phyloP scores from a whole-genome alignment of 2,888 invertebrate species.

The Tubiluchus corallicola region DNA sequence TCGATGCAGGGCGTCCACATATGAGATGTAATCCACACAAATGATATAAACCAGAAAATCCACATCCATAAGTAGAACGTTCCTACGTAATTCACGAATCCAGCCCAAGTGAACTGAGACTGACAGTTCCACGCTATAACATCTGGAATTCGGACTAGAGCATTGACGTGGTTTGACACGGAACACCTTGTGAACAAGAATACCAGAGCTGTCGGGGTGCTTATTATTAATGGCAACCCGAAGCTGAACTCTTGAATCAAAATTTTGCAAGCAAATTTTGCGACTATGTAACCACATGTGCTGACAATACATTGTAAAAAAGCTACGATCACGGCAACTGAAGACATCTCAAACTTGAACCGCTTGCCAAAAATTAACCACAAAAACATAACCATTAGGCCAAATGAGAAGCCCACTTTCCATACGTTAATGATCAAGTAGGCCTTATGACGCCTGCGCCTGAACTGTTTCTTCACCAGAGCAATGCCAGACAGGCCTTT shows the following conservation, averaged over 20 bases:
- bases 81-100: neutral
- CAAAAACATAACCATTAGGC: slow-evolving; percentile 49
- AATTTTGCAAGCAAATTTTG: slow-evolving; percentile 81
- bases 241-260: slow-evolving; percentile 93
- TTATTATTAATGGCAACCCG: slow-evolving; percentile 82
- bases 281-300: neutral
- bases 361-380: slow-evolving; percentile 36
- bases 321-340: neutral
- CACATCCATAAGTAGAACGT: slow-evolving; percentile 20
- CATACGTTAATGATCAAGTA: slow-evolving; percentile 75
- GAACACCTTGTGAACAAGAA: slow-evolving; percentile 48
- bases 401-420: slow-evolving; percentile 65
- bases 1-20: slow-evolving; percentile 97
- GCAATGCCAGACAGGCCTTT: slow-evolving; percentile 35
- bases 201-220: slow-evolving; percentile 73
- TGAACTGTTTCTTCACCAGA: too few relatives aligned
- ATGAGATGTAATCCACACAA: slow-evolving; percentile 89
- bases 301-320: neutral
- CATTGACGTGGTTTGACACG: neutral
- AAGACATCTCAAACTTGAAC: neutral
- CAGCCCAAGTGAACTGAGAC: neutral
- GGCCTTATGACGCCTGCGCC: slow-evolving; percentile 64
- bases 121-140: neutral
- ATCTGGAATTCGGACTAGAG: neutral
- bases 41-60: slow-evolving; percentile 59